Base-by-base conservation (phyloP, 2,797 vertebrate genomes). In the Aselliscus stoliczkanus region DNA sequence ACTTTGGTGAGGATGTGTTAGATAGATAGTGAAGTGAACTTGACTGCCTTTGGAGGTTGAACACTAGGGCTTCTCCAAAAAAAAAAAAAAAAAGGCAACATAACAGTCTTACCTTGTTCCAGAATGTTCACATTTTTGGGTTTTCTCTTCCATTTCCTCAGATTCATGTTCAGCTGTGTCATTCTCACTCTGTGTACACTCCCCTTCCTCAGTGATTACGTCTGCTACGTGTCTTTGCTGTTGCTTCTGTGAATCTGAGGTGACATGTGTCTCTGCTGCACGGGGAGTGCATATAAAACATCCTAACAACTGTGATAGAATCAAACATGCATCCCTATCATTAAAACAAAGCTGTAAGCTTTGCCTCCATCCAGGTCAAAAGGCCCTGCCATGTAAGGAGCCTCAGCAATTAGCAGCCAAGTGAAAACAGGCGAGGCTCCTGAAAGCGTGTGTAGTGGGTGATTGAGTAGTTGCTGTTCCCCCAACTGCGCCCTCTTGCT, bases 301-400 rank as follows among this genome's bases (percentile, higher is more conserved):
- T 93, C 82, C 92, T 96, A 93, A 95, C 65, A 34, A 94, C 96
- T 97, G 97, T 93, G 96, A 93, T 95, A 84, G 97, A 98, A 98
- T 96, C 96, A 97, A 96, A 96, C 94, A 95, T 96, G 96, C 93
- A 88, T 90, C 96, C 96, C 93, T 97, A 82, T 96, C 93, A 67
- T 73, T 97, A 97, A 96, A 87, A 93, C 95, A 91, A 94, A 65
- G 91, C 97, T 97, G 90, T 62, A 96, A 97, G 92, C 98, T 98
- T 96, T 93, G 93, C 90, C 95, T 97, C 97, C 94, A 95, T 95
- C 94, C 82, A 65, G 95, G 72, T 90, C 77, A 88, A 95, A 97
- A 97, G 97, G 31, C 29, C 75, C 44, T 96, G 75, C 97, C 86
- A 13, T 83, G 75, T 91, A 97, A 96, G 97, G 95, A 97, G 95